Conservation (phyloP, 2,797 vertebrate species). For the Glyptemys insculpta region DNA sequence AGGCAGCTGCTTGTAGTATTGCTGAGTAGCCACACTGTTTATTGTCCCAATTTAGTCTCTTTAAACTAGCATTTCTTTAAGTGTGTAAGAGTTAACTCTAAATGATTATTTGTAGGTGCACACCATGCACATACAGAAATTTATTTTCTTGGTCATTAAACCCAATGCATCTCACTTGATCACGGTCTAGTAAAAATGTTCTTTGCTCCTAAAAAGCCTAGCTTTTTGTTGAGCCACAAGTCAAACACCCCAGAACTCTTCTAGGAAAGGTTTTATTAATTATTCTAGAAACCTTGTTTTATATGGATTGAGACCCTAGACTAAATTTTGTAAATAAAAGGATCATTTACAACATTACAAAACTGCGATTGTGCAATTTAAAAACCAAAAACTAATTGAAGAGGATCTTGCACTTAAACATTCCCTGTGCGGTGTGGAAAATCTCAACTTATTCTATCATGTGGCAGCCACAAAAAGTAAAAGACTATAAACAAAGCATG, state of each 20-base stretch:
- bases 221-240: not conserved
- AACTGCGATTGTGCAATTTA: not conserved
- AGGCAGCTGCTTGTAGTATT: not conserved
- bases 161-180: not conserved
- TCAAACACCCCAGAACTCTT: not conserved
- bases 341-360: not conserved
- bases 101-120: not conserved
- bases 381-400: not conserved
- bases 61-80: too few species aligned
- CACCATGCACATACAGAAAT: not conserved
- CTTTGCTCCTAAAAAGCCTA: not conserved
- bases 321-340: not conserved
- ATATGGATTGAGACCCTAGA: not conserved
- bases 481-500: not conserved
- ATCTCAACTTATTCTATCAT: not conserved
- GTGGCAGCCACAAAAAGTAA: not conserved
- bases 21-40: not conserved
- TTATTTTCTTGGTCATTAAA: not conserved
- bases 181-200: not conserved
- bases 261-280: not conserved
- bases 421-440: not conserved
- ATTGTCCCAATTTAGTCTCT: not conserved
- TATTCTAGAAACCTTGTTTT: not conserved
- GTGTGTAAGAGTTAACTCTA: not conserved
- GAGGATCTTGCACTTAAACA: not conserved